These are phyloP conservation scores for Alca torda DNA, from an alignment of 2,797 vertebrate species.

Conservation along the genomic window DNA sequence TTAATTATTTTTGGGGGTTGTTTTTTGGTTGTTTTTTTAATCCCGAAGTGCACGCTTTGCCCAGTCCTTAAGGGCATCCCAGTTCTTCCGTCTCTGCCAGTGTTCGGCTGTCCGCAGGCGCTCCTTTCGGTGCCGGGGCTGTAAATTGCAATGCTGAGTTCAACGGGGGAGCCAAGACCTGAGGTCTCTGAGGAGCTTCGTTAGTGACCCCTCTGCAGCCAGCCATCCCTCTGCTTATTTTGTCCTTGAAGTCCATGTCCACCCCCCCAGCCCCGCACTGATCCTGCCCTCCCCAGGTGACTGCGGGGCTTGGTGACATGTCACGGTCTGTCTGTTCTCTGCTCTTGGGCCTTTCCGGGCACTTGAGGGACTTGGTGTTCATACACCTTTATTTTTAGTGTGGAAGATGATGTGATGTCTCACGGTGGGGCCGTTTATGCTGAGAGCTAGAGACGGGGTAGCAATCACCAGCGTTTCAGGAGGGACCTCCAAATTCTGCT, in stretches of 20 bases:
- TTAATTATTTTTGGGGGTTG: no score
- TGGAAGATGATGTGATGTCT: slow-evolving; percentile 33
- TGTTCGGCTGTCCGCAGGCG: rapidly evolving
- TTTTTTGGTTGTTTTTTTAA: not conserved
- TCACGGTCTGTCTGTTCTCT: not conserved
- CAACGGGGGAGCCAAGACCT: not conserved
- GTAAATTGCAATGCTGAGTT: no score
- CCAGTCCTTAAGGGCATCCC: not conserved
- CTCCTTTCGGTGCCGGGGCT: not conserved
- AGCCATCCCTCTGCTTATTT: not conserved
- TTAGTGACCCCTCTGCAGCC: not conserved
- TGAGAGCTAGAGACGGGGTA: not conserved
- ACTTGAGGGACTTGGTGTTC: slow-evolving; percentile 37
- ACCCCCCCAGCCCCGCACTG: not conserved
- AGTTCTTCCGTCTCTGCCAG: not conserved
- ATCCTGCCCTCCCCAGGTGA: not conserved
- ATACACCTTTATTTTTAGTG: slow-evolving; percentile 53
- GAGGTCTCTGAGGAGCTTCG: not conserved
- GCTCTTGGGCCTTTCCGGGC: slow-evolving; percentile 41
- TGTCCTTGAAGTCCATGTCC: not conserved
- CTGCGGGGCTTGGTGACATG: not conserved
- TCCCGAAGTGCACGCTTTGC: not conserved
- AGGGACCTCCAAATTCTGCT: slow-evolving; percentile 13
- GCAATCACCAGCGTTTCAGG: not conserved
- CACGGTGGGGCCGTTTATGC: slow-evolving; percentile 20